These are phyloP conservation scores for Epinotia demarniana DNA, from an alignment of 2,888 invertebrate species.

Conservation along the genomic window DNA sequence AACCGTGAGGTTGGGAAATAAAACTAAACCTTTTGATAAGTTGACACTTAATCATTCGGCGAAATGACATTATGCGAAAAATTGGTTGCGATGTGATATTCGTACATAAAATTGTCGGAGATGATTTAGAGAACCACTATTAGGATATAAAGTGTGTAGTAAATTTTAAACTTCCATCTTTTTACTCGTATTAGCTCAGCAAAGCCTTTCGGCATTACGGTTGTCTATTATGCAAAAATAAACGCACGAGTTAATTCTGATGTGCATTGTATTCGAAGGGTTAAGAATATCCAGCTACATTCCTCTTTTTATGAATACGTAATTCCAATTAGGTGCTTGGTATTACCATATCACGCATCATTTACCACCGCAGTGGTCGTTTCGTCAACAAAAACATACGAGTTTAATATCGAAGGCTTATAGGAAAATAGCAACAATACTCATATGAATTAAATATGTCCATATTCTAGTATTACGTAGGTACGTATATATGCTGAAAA, in stretches of 20 bases:
- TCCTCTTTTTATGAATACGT: slow-evolving; percentile 30
- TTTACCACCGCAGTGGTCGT: slow-evolving; percentile 44
- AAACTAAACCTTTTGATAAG: too few species aligned
- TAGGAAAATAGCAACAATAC: slow-evolving; percentile 16
- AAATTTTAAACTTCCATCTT: not conserved
- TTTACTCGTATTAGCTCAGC: not conserved
- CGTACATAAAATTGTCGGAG: too few species aligned
- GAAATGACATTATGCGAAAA: too few species aligned
- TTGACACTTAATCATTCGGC: too few species aligned
- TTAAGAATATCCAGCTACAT: slow-evolving; percentile 26
- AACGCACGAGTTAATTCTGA: slow-evolving; percentile 3
- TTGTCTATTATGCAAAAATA: not conserved
- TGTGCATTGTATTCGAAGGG: not conserved
- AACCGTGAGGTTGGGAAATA: too few species aligned
- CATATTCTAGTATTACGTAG: not conserved
- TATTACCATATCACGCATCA: slow-evolving; percentile 43
- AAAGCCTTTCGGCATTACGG: not conserved
- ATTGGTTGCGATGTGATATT: too few species aligned
- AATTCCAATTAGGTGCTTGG: slow-evolving; percentile 19
- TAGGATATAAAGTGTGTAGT: not conserved
- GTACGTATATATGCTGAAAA: not conserved
- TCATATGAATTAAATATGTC: slow-evolving; percentile 3
- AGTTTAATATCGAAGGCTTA: slow-evolving; percentile 36
- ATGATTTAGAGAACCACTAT: too few species aligned
- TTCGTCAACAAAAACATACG: slow-evolving; percentile 45